These are phyloP conservation scores for Sakesphorus luctuosus DNA, from an alignment of 2,113 vertebrate genomes.

Conservation along the genomic window DNA sequence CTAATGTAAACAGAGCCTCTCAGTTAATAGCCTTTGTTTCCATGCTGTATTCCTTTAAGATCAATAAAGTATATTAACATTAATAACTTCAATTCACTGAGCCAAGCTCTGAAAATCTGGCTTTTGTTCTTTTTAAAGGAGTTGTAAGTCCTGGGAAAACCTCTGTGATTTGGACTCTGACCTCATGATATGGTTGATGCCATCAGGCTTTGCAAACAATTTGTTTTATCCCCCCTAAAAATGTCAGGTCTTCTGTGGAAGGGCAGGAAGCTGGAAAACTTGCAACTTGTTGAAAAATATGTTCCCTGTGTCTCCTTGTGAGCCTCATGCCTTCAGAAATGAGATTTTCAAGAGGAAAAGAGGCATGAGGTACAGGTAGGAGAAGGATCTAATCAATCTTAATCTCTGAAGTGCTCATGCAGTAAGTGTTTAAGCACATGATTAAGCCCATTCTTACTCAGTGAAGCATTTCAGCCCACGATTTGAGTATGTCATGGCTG, in stretches of 20 bases:
- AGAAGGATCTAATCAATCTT: constrained; percentile 40
- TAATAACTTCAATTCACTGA: constrained; percentile 10
- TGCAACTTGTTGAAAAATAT: not conserved
- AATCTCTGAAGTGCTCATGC: constrained; percentile 28
- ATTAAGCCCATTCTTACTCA: constrained; percentile 37
- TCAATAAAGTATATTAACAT: constrained; percentile 58
- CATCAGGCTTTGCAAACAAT: not conserved
- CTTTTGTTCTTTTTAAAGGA: constrained; percentile 20
- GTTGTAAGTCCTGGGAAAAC: not conserved
- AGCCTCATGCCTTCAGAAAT: not conserved
- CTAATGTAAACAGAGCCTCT: constrained; percentile 41
- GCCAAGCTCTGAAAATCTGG: constrained; percentile 30
- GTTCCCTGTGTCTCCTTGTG: not conserved
- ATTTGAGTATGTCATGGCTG: not conserved
- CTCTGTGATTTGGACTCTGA: not conserved
- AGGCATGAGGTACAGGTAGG: not conserved
- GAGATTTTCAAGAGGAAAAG: not conserved
- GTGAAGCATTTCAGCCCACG: not conserved
- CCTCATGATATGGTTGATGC: not conserved
- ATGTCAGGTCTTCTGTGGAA: not conserved
- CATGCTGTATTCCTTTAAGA: constrained; percentile 55
- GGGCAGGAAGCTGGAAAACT: not conserved
- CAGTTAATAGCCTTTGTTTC: constrained; percentile 42
- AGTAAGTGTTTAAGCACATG: constrained; percentile 29
- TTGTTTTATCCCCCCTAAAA: not conserved